Evolutionary conservation across 2,113 vertebrate genomes (phyloP), one percentile per base, ranked within the genome.

Genomic region (Eupsittula cactorum): DNA sequence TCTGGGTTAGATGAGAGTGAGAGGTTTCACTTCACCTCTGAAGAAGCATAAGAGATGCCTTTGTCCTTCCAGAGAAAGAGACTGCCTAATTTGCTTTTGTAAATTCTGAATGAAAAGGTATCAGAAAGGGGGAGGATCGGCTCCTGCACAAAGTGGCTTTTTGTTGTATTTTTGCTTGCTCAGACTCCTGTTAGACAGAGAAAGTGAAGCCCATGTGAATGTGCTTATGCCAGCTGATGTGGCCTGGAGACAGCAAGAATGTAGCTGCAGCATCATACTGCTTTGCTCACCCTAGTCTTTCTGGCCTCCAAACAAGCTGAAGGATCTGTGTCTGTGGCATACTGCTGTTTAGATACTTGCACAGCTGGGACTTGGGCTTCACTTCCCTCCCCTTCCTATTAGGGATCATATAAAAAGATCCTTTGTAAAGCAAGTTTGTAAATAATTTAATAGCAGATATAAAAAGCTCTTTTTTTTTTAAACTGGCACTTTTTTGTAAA

Each of bases 371-470:
- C n/a, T 68, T 33, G 18, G 41, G 75, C 62, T 94, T 88, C 14
- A 3, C 44, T 67, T 81, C 67, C 64, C 35, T 75, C 17, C 55
- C 31, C 28, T 81, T 76, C 31, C 46, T 70, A 9, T 74, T 39
- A 73, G 12, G 46, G 76, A 28, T 53, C 25, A 29, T 77, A 81
- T 86, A 59, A 88, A 95, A 95, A 91, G 46, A 80, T 88, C 86
- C 37, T 65, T 94, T 91, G 81, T 82, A 75, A 86, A 94, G 52
- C 60, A 93, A 73, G 37, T 88, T 97, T 82, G 57, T 95, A 96
- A 96, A 96, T 95, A 95, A 94, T 92, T 90, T 89, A 92, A 78
- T 82, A 74, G 88, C 69, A 91, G 78, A 80, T 90, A 93, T 91
- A 86, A 93, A 96, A 95, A 84, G 46, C 86, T 75, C 78, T 59